Evolutionary conservation across 1,140 invertebrate species (phyloP), one percentile per base, ranked within the genome.

Genomic region (Globodera ellingtonae): DNA sequence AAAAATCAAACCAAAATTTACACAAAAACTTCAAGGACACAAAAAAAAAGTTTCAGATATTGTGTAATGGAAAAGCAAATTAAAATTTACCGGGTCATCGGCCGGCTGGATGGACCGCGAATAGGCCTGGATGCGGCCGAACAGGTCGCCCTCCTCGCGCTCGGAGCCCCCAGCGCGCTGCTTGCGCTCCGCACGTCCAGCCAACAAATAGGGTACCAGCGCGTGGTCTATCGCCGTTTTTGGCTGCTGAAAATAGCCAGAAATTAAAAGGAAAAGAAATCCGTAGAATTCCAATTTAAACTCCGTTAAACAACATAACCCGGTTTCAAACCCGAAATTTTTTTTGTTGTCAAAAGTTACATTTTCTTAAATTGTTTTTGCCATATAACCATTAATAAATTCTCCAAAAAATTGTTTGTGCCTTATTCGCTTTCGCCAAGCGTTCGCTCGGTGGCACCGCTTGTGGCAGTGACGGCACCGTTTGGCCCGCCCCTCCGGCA

Each of bases 71-170:
- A 35, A 35, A 35, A 0, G 6, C 6, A 8, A 52, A 13, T 52
- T 9, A 52, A 9, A 10, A 13, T 52, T 0, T 24, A 77, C 75
- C 9, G 75, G 75, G 65, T 77, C 75, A 69, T 77, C 79, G 10
- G 78, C 80, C 5, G 80, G 79, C 52, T 81, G 80, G 15, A 81
- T 81, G 62, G 79, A 81, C 13, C 80, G 78, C 35, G 80, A 81
- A 9, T 81, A 81, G 21, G 80, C 80, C 66, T 79, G 59, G 47
- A 81, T 81, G 50, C 62, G 48, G 46, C 77, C 66, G 59, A 67
- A 81, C 52, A 81, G 46, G 50, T 73, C 66, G n/a, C 79, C 75
- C 35, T 81, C 80, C 52, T 72, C 75, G n/a, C 69, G 59, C 48
- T 77, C 75, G 4, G 62, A 77, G 46, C 56, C 21, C 78, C 18